A percentile compares a stretch with the other conserved stretches of the same genome.
Conservation (phyloP, 2,888 invertebrate species). For the Spisula subtruncata region DNA sequence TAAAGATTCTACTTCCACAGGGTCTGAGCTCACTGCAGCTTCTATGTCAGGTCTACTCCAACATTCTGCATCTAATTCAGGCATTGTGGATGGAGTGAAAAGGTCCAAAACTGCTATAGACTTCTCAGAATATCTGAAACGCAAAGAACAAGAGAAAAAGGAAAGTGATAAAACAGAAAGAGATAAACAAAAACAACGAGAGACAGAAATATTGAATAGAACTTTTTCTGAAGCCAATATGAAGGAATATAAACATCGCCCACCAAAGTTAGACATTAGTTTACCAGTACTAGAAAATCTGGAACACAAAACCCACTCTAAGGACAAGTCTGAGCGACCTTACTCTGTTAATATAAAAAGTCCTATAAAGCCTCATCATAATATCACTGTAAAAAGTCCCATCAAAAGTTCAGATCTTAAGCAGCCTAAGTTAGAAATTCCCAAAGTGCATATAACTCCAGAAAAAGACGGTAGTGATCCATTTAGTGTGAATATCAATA, state of each 20-base stretch:
- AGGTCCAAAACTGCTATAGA: constrained; percentile 62
- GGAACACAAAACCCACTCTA: constrained; percentile 22
- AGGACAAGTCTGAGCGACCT: constrained; percentile 55
- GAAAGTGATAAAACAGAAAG: constrained; percentile 38
- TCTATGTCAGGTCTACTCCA: not conserved
- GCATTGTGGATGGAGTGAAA: constrained; percentile 6
- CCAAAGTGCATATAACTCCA: constrained; percentile 65
- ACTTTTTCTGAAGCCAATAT: constrained; percentile 57
- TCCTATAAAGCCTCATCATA: constrained; percentile 70
- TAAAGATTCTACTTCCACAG: constrained; percentile 28
- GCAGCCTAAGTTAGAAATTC: constrained; percentile 62
- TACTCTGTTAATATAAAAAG: constrained; percentile 69
- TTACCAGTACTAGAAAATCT: constrained; percentile 42
- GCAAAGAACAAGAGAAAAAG: constrained; percentile 62
- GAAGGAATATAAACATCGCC: constrained; percentile 59
- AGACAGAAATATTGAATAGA: constrained; percentile 61
- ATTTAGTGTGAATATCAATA: constrained; percentile 63
- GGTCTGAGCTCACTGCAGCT: constrained; percentile 23
- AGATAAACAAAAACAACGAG: constrained; percentile 45
- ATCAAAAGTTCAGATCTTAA: constrained; percentile 70
- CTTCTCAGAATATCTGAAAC: constrained; percentile 66
- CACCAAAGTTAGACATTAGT: constrained; percentile 69
- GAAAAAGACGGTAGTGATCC: constrained; percentile 64
- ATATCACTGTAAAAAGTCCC: constrained; percentile 69
- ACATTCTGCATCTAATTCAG: constrained; percentile 16